These are phyloP conservation scores for Lacanobia oleracea DNA, from an alignment of 2,888 invertebrate species.

Conservation along the genomic window DNA sequence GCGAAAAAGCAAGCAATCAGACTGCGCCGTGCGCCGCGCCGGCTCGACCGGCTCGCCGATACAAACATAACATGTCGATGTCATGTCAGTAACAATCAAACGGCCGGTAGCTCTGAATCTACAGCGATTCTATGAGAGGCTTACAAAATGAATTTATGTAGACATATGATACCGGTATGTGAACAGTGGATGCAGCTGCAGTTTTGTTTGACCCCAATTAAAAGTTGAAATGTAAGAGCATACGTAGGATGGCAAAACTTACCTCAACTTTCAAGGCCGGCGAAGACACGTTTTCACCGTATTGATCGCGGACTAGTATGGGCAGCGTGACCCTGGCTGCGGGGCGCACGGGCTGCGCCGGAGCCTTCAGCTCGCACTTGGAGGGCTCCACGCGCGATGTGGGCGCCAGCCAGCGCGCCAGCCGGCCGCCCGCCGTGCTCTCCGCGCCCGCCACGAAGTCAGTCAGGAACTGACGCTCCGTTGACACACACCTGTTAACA, in stretches of 20 bases:
- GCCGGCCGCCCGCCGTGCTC: slow-evolving; percentile 96
- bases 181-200: neutral
- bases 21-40: neutral
- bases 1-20: neutral
- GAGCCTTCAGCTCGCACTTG: slow-evolving; percentile 95
- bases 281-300: slow-evolving; percentile 96
- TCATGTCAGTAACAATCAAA: neutral
- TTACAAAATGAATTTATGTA: neutral
- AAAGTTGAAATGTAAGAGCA: neutral
- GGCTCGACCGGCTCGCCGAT: neutral
- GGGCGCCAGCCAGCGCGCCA: slow-evolving; percentile 98
- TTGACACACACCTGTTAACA: slow-evolving; percentile 94
- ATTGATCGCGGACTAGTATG: slow-evolving; percentile 97
- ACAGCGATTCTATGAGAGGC: neutral
- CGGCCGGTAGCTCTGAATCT: no score
- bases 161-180: neutral
- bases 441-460: slow-evolving; percentile 97
- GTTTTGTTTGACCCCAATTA: neutral
- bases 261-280: slow-evolving; percentile 95
- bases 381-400: slow-evolving; percentile 97
- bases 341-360: slow-evolving; percentile 93
- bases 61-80: neutral
- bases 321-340: slow-evolving; percentile 89
- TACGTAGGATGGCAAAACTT: slow-evolving; percentile 63
- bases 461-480: slow-evolving; percentile 97